These are phyloP conservation scores for Pseudochirops corinnae DNA, from an alignment of 2,797 vertebrate genomes.

Conservation along the genomic window DNA sequence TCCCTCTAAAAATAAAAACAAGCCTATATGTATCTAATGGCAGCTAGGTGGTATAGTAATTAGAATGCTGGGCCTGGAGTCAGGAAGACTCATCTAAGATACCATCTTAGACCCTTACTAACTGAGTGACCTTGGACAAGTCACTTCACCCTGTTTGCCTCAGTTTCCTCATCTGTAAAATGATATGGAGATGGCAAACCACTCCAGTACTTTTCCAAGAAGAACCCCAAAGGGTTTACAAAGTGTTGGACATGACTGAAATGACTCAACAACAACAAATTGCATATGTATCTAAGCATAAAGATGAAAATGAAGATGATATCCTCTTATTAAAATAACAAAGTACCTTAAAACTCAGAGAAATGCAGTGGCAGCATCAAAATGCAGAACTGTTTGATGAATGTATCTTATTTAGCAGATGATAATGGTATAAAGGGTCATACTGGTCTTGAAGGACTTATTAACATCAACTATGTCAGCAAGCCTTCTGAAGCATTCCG, in stretches of 20 bases:
- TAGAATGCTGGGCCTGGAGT: not conserved
- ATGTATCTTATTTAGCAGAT: constrained; percentile 22
- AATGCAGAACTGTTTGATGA: constrained; percentile 38
- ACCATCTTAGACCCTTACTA: not conserved
- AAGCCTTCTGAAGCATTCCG: constrained; percentile 60
- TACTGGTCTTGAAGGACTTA: constrained; percentile 42
- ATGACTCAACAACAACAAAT: constrained; percentile 18
- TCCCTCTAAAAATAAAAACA: not conserved
- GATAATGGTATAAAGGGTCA: constrained; percentile 57
- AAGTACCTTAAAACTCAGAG: constrained; percentile 24
- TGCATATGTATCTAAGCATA: constrained; percentile 2
- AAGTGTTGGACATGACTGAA: not conserved
- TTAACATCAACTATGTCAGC: constrained; percentile 58
- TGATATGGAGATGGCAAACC: not conserved
- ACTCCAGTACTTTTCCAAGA: not conserved
- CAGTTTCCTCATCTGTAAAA: not conserved
- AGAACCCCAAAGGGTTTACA: not conserved
- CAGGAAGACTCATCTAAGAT: not conserved
- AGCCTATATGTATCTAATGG: not conserved
- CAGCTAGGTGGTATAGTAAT: not conserved
- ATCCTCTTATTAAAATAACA: constrained; percentile 44
- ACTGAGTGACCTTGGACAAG: not conserved
- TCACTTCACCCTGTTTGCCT: not conserved
- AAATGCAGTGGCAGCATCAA: constrained; percentile 8
- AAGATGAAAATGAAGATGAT: constrained; percentile 43